These are phyloP conservation scores for Oncorhynchus nerka DNA, from an alignment of 2,113 vertebrate genomes.

Conservation along the genomic window DNA sequence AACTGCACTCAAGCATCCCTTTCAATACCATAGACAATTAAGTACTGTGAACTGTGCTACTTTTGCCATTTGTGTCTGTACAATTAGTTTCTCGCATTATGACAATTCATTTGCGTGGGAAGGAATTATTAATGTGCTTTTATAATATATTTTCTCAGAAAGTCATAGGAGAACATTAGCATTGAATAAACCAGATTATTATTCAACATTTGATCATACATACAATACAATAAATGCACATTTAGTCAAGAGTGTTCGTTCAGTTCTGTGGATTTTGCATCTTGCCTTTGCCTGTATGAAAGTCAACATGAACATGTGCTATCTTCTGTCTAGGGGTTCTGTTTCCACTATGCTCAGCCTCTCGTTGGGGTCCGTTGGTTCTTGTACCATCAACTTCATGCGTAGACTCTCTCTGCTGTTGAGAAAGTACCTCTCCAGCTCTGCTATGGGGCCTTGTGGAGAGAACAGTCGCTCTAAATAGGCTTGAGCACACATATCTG, in stretches of 20 bases:
- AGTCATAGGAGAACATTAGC: too few relatives aligned
- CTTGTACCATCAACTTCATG: neutral
- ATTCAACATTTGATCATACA: too few relatives aligned
- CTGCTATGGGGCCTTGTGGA: constrained; percentile 43
- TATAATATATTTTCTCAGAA: neutral
- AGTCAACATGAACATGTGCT: constrained; percentile 1
- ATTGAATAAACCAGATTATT: too few relatives aligned
- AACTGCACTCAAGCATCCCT: neutral
- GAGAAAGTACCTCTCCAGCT: constrained; percentile 54
- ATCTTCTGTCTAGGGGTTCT: constrained; percentile 9
- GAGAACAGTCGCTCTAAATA: constrained; percentile 63
- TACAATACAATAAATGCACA: neutral
- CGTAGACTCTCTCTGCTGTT: constrained; percentile 29
- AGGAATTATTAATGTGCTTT: neutral
- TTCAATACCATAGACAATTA: neutral
- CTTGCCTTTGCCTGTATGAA: neutral
- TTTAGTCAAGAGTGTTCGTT: neutral
- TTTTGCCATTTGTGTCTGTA: neutral
- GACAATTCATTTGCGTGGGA: too few relatives aligned
- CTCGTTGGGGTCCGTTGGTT: neutral
- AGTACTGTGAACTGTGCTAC: neutral
- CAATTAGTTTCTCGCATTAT: neutral
- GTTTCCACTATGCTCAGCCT: constrained; percentile 57
- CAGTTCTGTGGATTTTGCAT: neutral
- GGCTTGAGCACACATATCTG: constrained; percentile 55